Percentiles rank a stretch among this genome's conserved stretches.
Evolutionary conservation across 2,113 vertebrate species (phyloP).

Genomic region (Caloenas nicobarica): DNA sequence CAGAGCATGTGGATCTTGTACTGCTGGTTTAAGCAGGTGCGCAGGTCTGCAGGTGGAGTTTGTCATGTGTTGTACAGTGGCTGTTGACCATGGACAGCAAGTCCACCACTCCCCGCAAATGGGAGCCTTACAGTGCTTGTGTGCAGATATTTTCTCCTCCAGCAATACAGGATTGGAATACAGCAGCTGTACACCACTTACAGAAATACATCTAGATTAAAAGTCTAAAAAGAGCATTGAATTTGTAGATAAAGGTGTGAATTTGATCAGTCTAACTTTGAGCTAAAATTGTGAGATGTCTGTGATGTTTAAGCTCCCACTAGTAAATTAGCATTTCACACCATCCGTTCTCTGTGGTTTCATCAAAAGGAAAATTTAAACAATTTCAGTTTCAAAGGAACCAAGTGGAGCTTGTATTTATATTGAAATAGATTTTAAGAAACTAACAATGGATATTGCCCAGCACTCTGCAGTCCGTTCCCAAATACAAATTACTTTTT

Average conservation of each 20-base stretch:
- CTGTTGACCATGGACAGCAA: not conserved
- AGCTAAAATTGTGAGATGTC: not conserved
- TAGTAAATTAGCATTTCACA: not conserved
- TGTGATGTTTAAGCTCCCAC: not conserved
- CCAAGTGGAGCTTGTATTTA: not conserved
- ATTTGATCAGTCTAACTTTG: not conserved
- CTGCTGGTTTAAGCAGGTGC: not conserved
- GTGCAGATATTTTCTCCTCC: not conserved
- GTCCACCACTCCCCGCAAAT: not conserved
- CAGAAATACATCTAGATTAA: not conserved
- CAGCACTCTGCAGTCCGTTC: not conserved
- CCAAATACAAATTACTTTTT: not conserved
- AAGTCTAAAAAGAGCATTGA: not conserved
- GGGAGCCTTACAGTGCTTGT: not conserved
- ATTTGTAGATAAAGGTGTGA: not conserved
- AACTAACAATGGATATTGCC: not conserved
- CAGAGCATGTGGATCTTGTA: not conserved
- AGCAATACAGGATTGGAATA: not conserved
- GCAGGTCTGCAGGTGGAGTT: not conserved
- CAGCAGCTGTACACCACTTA: not conserved
- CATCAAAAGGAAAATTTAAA: not conserved
- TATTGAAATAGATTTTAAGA: not conserved
- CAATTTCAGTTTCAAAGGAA: not conserved
- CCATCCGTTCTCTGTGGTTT: not conserved
- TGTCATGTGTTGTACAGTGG: not conserved